Percentiles rank a stretch among this genome's conserved stretches.
Evolutionary conservation across 2,797 vertebrate genomes (phyloP).

Genomic region (Caiman crocodilus): DNA sequence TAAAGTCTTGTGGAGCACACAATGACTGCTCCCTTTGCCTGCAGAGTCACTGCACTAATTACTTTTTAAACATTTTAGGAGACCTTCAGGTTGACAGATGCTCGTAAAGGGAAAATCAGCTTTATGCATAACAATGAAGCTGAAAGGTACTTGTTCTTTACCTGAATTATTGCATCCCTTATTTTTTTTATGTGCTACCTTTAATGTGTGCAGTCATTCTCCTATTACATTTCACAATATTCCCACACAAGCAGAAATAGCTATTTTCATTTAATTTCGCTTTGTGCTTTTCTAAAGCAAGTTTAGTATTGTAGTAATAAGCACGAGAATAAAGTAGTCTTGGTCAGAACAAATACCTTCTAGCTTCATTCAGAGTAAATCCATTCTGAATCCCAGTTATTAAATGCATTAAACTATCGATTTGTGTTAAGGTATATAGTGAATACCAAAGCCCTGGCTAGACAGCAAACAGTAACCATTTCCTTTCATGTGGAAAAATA

Average conservation of each 20-base stretch:
- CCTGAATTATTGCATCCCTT: conserved; percentile 18
- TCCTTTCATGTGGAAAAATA: not conserved
- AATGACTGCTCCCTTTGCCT: not conserved
- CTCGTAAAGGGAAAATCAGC: conserved; percentile 44
- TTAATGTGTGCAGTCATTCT: conserved; percentile 22
- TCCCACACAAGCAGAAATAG: conserved; percentile 48
- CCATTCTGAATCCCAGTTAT: not conserved
- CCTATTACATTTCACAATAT: not conserved
- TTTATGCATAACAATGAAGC: not conserved
- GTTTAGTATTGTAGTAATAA: conserved; percentile 16
- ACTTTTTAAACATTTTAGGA: conserved; percentile 11
- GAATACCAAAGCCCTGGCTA: not conserved
- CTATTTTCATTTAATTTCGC: conserved; percentile 56
- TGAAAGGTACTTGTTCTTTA: conserved; percentile 36
- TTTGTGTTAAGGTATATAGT: not conserved
- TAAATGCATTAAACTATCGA: not conserved
- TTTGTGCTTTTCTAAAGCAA: conserved; percentile 51
- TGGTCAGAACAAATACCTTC: conserved; percentile 12
- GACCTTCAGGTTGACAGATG: conserved; percentile 29
- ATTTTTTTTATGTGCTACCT: conserved; percentile 32
- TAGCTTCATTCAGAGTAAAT: conserved; percentile 47
- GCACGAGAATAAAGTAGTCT: conserved; percentile 30
- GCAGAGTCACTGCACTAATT: not conserved
- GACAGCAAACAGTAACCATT: not conserved
- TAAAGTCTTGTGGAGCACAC: not conserved